Conservation (phyloP, 2,888 invertebrate species). For the Apotomis betuletana region DNA sequence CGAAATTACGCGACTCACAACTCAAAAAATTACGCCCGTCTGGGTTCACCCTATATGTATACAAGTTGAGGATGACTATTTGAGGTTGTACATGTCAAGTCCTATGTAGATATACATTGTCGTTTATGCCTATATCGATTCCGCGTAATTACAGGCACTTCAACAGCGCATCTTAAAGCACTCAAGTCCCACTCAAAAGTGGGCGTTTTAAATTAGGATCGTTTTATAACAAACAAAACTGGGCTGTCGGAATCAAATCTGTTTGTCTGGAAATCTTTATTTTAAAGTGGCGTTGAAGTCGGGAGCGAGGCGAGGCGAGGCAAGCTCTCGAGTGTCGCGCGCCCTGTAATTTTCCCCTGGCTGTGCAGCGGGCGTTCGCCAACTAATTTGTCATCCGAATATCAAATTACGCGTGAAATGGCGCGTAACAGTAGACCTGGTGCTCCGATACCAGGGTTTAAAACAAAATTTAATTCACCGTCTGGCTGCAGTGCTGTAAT, state of each 20-base stretch:
- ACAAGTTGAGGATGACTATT: too few species aligned
- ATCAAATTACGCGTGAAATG: conserved; percentile 82
- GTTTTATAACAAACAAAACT: conserved; percentile 18
- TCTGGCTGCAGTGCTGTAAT: conserved; percentile 67
- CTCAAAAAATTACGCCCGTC: too few species aligned
- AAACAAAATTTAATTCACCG: conserved; percentile 75
- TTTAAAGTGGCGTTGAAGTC: conserved; percentile 34
- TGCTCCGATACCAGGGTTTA: conserved; percentile 68
- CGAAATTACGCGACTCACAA: too few species aligned
- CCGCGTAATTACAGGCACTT: not conserved
- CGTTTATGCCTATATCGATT: too few species aligned
- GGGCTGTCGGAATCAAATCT: conserved; percentile 17
- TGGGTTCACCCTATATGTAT: too few species aligned
- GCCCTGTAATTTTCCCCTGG: conserved; percentile 75
- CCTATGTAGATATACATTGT: too few species aligned
- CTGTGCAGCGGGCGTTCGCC: conserved; percentile 63
- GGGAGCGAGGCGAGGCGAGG: conserved; percentile 46
- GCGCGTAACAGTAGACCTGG: conserved; percentile 74
- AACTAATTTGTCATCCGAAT: conserved; percentile 82
- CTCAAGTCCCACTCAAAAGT: not conserved
- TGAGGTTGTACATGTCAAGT: too few species aligned
- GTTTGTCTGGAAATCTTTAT: conserved; percentile 37
- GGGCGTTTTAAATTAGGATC: not conserved
- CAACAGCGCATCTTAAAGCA: not conserved
- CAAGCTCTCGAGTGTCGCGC: conserved; percentile 47